Base-by-base conservation (phyloP, 2,797 vertebrate genomes). In the Parambassis ranga region DNA sequence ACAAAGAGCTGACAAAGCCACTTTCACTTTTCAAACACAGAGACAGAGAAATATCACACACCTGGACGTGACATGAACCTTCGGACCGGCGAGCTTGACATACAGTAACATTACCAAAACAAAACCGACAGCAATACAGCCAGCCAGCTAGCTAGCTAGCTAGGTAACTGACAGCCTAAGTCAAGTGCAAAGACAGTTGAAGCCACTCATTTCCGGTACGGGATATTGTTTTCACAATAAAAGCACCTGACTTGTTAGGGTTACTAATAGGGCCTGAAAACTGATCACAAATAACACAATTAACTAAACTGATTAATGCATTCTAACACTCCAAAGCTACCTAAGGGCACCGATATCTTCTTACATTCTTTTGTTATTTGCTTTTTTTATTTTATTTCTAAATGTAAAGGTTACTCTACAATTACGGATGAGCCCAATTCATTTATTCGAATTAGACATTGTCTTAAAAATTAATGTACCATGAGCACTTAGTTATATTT, bases 161-260 rank as follows among this genome's bases (percentile, higher is more conserved):
- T 53, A 62, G 48, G 13, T 30, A 27, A 26, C 33, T 63, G 51
- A 55, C 63, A 52, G 33, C 1, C 15, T 70, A 66, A 64, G 63
- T 71, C 35, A 81, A 77, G 2, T 0, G 4, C 0, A 0, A 36
- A 10, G 1, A 10, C 5, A 16, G 2, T 1, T 4, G 1, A 16
- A 7, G 19, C 2, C 9, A 20, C 6, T 4, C 1, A 18, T 46
- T 76, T 90, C 88, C 80, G 77, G 27, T 15, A 5, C 1, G 0
- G 18, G 6, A 13, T 20, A 23, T 13, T 0, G 3, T 51, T 67
- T 80, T 77, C 79, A 85, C 58, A 84, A 61, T 81, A 84, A 88
- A 65, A 52, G 55, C 3, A 5, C 11, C 16, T 11, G 31, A 10
- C 18, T 5, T 28, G 44, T 44, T 10, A 20, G 8, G n/a, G 27